Conservation (phyloP, 2,113 vertebrate genomes). For the Chaetura pelagica region DNA sequence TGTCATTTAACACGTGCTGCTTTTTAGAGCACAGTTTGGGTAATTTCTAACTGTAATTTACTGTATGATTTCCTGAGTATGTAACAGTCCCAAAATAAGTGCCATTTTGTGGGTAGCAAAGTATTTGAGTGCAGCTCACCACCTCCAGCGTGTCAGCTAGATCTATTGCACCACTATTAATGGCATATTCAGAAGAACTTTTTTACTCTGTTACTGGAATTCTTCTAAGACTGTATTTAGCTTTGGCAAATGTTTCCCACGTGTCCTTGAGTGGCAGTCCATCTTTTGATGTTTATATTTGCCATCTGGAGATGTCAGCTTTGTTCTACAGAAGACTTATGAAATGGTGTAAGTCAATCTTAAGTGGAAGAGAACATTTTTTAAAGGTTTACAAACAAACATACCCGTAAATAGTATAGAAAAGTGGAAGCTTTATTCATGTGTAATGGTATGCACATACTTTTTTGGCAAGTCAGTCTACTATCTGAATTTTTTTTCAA, state of each 20-base stretch:
- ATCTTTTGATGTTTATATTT: conserved; percentile 54
- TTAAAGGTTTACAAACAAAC: conserved; percentile 43
- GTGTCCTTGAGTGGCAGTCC: conserved; percentile 54
- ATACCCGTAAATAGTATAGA: neutral
- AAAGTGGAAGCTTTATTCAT: neutral
- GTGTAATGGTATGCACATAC: neutral
- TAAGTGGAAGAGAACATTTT: conserved; percentile 10
- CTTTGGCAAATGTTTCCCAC: conserved; percentile 40
- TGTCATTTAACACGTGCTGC: neutral
- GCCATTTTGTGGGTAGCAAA: conserved; percentile 29
- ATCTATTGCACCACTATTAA: conserved; percentile 13
- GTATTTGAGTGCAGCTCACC: conserved; percentile 9
- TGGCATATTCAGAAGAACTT: neutral
- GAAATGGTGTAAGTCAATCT: conserved; percentile 12
- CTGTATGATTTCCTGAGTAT: neutral
- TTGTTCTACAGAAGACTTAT: conserved; percentile 16
- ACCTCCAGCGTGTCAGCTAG: neutral
- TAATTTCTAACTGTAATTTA: neutral
- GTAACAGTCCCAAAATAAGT: neutral
- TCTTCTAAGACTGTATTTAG: conserved; percentile 12
- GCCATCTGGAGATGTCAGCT: conserved; percentile 65
- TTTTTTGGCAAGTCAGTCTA: neutral
- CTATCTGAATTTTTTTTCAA: neutral
- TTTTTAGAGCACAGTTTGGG: neutral
- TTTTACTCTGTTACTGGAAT: conserved; percentile 6